These are phyloP conservation scores for Hecatera dysodea DNA, from an alignment of 2,888 invertebrate genomes.

Conservation along the genomic window DNA sequence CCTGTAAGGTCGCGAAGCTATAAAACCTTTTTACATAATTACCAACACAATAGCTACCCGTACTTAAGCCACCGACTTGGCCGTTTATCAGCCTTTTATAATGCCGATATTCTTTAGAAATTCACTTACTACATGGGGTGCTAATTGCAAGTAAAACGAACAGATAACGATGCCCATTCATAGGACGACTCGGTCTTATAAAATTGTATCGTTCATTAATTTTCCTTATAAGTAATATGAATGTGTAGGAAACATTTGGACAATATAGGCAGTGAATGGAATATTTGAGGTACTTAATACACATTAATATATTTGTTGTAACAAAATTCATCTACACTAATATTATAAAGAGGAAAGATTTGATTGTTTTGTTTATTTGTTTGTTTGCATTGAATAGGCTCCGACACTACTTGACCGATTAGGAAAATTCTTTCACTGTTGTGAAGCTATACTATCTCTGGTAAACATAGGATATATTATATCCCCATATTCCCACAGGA, in stretches of 20 bases:
- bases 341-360: too few relatives aligned
- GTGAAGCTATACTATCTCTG: too few relatives aligned
- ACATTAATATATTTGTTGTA: too few relatives aligned
- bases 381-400: too few relatives aligned
- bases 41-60: slow-evolving; percentile 35
- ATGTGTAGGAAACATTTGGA: slow-evolving; percentile 31
- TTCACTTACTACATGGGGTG: slow-evolving; percentile 74
- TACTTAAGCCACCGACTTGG: slow-evolving; percentile 46
- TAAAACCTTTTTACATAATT: slow-evolving; percentile 45
- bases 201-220: slow-evolving; percentile 45
- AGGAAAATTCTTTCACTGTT: too few relatives aligned
- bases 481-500: too few relatives aligned
- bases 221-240: slow-evolving; percentile 46
- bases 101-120: slow-evolving; percentile 74
- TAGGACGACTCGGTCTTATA: slow-evolving; percentile 31
- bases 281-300: background rate
- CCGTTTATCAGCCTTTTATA: slow-evolving; percentile 68
- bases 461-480: too few relatives aligned
- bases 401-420: too few relatives aligned
- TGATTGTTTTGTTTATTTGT: too few relatives aligned
- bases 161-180: slow-evolving; percentile 63
- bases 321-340: too few relatives aligned
- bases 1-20: slow-evolving; percentile 14
- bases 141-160: slow-evolving; percentile 79
- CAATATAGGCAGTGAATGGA: slow-evolving; percentile 30